Evolutionary conservation across 1,140 invertebrate species (phyloP).

Genomic region (Heliothis virescens): DNA sequence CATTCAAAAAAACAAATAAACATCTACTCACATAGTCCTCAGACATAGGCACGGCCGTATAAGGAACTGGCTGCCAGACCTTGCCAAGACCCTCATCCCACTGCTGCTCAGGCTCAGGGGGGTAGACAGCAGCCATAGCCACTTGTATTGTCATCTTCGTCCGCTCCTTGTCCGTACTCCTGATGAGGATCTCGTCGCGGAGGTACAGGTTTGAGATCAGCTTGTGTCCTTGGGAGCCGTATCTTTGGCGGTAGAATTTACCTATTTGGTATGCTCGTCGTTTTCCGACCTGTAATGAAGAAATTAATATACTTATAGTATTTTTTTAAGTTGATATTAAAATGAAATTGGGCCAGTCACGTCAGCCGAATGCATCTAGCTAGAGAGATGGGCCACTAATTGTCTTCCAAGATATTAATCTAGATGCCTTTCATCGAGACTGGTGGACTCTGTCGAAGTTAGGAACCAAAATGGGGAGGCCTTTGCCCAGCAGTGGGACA

Average conservation of each 20-base stretch:
- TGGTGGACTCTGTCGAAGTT: too few species aligned
- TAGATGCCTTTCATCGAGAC: too few species aligned
- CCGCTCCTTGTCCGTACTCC: conserved; percentile 77
- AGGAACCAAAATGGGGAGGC: too few species aligned
- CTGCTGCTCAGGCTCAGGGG: conserved; percentile 73
- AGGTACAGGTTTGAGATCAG: conserved; percentile 73
- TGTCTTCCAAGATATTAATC: too few species aligned
- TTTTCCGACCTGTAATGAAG: conserved; percentile 70
- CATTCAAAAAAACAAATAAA: too few species aligned
- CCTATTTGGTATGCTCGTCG: conserved; percentile 73
- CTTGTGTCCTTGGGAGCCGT: conserved; percentile 65
- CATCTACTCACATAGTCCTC: conserved; percentile 76
- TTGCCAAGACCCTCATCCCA: conserved; percentile 76
- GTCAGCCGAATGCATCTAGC: too few species aligned
- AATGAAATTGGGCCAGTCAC: too few species aligned
- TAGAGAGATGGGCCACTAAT: too few species aligned
- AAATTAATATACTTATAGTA: too few species aligned
- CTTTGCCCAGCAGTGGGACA: too few species aligned
- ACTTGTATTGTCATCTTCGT: conserved; percentile 78
- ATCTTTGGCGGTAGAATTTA: conserved; percentile 72
- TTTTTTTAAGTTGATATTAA: neutral
- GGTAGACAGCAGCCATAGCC: conserved; percentile 75
- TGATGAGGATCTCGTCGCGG: conserved; percentile 69
- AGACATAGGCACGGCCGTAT: conserved; percentile 69
- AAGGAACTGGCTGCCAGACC: conserved; percentile 79